Evolutionary conservation across 1,140 invertebrate genomes (phyloP).

Genomic region (Pemphigus obesinymphae): DNA sequence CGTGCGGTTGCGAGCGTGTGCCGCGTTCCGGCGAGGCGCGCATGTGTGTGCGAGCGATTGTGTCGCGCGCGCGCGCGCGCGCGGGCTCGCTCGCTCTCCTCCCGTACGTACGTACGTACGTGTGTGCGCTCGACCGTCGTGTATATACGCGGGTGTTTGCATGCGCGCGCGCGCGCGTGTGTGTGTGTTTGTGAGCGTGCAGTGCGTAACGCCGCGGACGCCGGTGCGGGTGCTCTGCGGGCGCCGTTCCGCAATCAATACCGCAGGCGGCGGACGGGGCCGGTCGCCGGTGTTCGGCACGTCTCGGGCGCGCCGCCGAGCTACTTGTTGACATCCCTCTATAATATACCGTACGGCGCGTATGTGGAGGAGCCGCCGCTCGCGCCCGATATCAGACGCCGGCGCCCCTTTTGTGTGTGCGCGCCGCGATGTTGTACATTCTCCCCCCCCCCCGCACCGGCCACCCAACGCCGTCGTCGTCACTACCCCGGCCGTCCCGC

Average conservation of each 20-base stretch:
- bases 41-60: background rate
- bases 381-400: constrained; percentile 17
- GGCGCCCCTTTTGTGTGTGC: constrained; percentile 7
- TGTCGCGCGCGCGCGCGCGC: background rate
- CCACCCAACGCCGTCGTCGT: background rate
- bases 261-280: constrained; percentile 8
- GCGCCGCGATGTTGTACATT: too few relatives aligned
- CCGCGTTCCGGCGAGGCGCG: background rate
- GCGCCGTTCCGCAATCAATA: constrained; percentile 36
- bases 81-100: background rate
- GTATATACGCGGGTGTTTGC: background rate
- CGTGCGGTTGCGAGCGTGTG: constrained; percentile 11
- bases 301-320: background rate
- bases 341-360: background rate
- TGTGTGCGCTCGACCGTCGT: background rate
- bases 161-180: background rate
- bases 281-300: background rate
- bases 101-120: background rate
- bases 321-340: constrained; percentile 39
- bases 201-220: constrained; percentile 38
- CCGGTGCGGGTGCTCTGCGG: constrained; percentile 36
- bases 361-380: background rate
- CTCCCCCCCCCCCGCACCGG: too few relatives aligned
- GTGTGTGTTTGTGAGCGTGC: background rate
- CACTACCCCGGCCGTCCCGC: background rate